Conservation (phyloP, 2,113 vertebrate species). For the Ploceus nigricollis region DNA sequence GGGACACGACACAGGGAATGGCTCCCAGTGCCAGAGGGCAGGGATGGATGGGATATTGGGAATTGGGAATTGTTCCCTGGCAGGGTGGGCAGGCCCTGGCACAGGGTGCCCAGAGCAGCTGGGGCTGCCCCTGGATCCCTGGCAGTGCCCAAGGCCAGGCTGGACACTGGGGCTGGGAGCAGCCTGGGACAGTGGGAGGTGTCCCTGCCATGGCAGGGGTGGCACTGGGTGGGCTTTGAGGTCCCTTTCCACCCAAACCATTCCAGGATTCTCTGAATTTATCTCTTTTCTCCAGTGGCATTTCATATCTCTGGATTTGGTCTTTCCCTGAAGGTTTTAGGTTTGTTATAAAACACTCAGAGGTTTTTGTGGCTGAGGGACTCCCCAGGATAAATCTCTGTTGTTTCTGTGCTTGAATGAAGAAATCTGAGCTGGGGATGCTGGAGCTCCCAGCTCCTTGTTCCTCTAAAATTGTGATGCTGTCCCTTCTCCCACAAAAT, state of each 20-base stretch:
- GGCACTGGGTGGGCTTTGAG: rapidly evolving
- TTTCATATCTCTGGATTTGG: neutral
- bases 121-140: neutral
- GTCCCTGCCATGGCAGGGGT: neutral
- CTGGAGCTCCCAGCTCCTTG: neutral
- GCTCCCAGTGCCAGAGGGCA: neutral
- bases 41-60: neutral
- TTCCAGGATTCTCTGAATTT: neutral
- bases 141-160: neutral
- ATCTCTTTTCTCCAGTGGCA: rapidly evolving
- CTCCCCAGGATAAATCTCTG: neutral
- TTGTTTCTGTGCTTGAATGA: rapidly evolving
- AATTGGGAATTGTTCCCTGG: neutral
- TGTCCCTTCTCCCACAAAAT: neutral
- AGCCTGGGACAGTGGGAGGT: neutral
- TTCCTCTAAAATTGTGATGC: neutral
- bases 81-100: neutral
- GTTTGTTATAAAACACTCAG: neutral
- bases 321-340: neutral
- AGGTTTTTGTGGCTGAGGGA: neutral
- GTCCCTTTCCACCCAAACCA: neutral
- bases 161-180: neutral
- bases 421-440: neutral
- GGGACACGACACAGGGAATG: neutral
- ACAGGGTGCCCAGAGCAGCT: neutral